phyloP scores from a whole-genome alignment of 1,140 invertebrate genomes.

The Acyrthosiphon pisum region DNA sequence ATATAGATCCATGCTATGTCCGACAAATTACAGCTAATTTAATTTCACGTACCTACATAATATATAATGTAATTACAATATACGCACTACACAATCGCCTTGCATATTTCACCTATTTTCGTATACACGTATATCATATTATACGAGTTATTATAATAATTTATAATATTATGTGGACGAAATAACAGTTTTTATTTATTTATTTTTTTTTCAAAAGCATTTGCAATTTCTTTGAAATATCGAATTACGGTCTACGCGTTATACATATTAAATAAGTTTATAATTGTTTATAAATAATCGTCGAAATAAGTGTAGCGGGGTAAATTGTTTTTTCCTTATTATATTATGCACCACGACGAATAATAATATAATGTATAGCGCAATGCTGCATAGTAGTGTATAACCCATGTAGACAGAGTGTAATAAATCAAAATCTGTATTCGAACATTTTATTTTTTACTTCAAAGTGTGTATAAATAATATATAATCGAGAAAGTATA shows the following conservation, averaged over 20 bases:
- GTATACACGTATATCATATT: not conserved
- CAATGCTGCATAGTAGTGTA: not conserved
- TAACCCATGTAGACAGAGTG: not conserved
- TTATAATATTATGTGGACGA: not conserved
- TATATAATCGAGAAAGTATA: constrained; percentile 45
- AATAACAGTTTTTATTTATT: not conserved
- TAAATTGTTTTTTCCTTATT: not conserved
- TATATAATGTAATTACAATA: not conserved
- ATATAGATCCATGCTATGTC: not conserved
- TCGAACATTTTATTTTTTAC: constrained; percentile 13
- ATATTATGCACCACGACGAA: not conserved
- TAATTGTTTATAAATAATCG: constrained; percentile 16
- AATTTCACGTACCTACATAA: not conserved
- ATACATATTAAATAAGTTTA: not conserved
- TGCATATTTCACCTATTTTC: constrained; percentile 4
- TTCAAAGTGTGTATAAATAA: constrained; percentile 20
- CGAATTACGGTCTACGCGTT: not conserved
- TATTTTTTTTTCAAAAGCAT: not conserved
- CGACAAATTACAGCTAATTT: not conserved
- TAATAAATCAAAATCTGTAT: constrained; percentile 34
- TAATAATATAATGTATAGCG: too few relatives aligned
- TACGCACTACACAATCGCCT: not conserved
- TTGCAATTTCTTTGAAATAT: not conserved
- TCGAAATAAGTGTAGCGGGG: not conserved
- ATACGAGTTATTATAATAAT: not conserved